A percentile compares a stretch with the other conserved stretches of the same genome.
phyloP scores from a whole-genome alignment of 2,113 vertebrate species.

The Forbesichthys agassizii region DNA sequence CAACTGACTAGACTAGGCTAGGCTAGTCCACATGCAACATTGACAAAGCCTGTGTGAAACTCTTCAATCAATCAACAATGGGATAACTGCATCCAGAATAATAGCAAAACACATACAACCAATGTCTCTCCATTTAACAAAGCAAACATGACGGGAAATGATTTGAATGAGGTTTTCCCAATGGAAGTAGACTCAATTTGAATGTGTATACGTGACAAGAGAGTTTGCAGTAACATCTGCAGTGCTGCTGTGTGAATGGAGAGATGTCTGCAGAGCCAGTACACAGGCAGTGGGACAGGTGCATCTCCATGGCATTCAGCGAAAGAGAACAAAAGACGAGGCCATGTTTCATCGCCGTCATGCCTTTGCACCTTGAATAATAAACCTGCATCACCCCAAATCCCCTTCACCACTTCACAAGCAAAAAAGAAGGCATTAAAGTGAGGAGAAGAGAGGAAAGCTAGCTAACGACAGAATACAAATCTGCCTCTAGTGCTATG shows the following conservation, averaged over 20 bases:
- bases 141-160: background rate
- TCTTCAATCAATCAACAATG: conserved; percentile 43
- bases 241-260: conserved; percentile 33
- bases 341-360: conserved; percentile 70
- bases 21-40: conserved; percentile 45
- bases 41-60: conserved; percentile 52
- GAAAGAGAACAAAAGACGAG: conserved; percentile 46
- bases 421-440: background rate
- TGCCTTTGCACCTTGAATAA: background rate
- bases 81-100: conserved; percentile 54
- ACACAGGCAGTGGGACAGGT: conserved; percentile 37
- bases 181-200: background rate
- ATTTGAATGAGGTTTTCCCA: background rate
- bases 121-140: conserved; percentile 47
- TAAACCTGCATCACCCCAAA: background rate
- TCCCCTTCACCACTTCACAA: conserved; percentile 13
- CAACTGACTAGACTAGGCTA: conserved; percentile 18
- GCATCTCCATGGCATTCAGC: conserved; percentile 54
- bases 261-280: conserved; percentile 46
- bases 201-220: background rate
- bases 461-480: background rate
- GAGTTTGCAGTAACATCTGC: background rate
- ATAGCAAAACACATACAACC: conserved; percentile 12
- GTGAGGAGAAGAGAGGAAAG: background rate
- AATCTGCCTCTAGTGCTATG: background rate